Conservation (phyloP, 2,797 vertebrate species). For the Microhierax caerulescens region DNA sequence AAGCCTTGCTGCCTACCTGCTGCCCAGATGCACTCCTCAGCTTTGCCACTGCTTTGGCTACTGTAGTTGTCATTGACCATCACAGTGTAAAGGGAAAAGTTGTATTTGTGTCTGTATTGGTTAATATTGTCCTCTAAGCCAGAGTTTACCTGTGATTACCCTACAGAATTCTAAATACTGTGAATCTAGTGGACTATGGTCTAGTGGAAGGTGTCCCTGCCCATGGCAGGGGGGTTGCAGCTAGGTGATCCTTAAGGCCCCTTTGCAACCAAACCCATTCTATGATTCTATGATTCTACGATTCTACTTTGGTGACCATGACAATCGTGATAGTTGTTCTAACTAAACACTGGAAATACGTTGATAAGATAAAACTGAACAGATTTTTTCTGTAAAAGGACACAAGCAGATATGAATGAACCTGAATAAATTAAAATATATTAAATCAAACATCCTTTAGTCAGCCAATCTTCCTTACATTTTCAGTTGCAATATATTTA, state of each 20-base stretch:
- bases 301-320: neutral
- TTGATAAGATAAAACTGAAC: neutral
- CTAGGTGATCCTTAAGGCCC: no score
- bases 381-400: neutral
- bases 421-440: neutral
- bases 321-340: neutral
- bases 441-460: neutral
- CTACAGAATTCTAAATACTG: neutral
- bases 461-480: neutral
- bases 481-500: neutral
- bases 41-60: neutral
- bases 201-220: no score
- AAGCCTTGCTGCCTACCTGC: neutral
- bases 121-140: neutral
- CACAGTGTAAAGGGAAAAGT: neutral
- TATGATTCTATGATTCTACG: no score
- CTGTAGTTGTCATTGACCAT: neutral
- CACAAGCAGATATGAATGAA: neutral
- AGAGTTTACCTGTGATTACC: neutral
- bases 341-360: neutral
- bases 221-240: no score
- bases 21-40: neutral
- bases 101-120: neutral
- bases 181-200: no score
- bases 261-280: no score